These are phyloP conservation scores for Callorhinus ursinus DNA, from an alignment of 2,113 vertebrate species.

Conservation along the genomic window DNA sequence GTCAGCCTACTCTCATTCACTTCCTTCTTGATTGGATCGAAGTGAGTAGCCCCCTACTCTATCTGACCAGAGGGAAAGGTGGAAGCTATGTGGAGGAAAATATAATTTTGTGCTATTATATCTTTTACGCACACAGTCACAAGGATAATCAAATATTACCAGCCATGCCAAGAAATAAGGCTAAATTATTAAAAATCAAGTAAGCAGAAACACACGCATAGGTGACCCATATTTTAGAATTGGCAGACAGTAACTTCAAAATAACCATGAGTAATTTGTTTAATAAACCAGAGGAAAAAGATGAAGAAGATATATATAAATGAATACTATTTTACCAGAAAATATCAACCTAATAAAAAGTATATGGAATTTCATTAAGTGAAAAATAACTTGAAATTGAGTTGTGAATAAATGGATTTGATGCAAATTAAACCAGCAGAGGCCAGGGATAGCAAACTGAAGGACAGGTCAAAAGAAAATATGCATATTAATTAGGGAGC, in stretches of 20 bases:
- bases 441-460: not conserved
- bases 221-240: not conserved
- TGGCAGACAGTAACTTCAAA: not conserved
- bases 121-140: not conserved
- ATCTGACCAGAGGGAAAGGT: not conserved
- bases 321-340: not conserved
- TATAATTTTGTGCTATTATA: not conserved
- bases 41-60: too few relatives aligned
- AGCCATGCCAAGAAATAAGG: not conserved
- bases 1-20: rapidly evolving
- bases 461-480: not conserved
- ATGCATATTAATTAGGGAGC: not conserved
- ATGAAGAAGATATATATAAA: not conserved
- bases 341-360: not conserved
- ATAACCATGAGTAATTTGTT: not conserved
- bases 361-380: not conserved
- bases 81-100: not conserved
- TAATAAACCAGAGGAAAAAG: not conserved
- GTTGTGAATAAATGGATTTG: not conserved
- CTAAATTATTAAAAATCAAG: not conserved
- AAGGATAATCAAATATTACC: not conserved
- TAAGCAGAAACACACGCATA: not conserved
- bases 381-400: not conserved
- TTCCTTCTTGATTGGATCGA: not conserved
- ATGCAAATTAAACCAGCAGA: not conserved